Conservation (phyloP, 2,888 invertebrate genomes). For the Antheraea assamensis region DNA sequence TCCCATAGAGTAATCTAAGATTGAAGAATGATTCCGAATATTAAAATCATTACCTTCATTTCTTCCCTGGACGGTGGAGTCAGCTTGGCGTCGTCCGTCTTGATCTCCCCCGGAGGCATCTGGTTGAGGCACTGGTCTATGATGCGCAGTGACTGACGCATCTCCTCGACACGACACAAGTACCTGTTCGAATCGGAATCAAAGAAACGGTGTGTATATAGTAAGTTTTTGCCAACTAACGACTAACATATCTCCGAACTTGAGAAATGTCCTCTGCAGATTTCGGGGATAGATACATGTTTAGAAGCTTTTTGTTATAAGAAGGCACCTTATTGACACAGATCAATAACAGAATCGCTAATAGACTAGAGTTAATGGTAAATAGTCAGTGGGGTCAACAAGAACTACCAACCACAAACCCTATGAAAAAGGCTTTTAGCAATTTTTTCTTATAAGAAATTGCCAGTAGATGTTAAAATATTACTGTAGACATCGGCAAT, state of each 20-base stretch:
- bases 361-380: neutral
- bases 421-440: neutral
- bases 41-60: conserved; percentile 90
- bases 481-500: neutral
- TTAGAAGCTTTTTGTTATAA: neutral
- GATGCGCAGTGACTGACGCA: conserved; percentile 97
- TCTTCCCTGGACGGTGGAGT: conserved; percentile 94
- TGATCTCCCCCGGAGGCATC: conserved; percentile 97
- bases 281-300: neutral
- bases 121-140: conserved; percentile 98
- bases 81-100: conserved; percentile 97
- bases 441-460: neutral
- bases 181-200: conserved; percentile 82
- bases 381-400: neutral
- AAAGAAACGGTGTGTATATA: neutral
- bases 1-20: no score
- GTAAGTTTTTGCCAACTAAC: neutral
- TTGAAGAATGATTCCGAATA: no score
- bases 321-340: neutral
- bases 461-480: neutral
- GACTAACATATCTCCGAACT: neutral
- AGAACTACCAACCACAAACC: neutral
- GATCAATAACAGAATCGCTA: neutral
- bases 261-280: neutral
- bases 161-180: conserved; percentile 93